These are phyloP conservation scores for Phalloptychus januarius DNA, from an alignment of 2,797 vertebrate species.

Conservation along the genomic window DNA sequence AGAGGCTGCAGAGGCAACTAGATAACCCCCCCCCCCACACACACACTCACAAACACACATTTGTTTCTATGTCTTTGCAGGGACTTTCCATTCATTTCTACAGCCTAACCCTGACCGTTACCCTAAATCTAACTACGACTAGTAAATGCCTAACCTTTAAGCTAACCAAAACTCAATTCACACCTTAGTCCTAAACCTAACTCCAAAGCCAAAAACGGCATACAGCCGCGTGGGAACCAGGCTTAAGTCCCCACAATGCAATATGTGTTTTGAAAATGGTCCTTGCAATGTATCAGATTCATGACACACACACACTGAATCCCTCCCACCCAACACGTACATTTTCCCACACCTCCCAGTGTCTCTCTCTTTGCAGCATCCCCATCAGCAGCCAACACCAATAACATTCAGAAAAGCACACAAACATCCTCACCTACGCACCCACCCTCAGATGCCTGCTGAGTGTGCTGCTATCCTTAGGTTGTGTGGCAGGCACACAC, in stretches of 20 bases:
- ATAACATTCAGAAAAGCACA: conserved; percentile 35
- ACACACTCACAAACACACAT: conserved; percentile 6
- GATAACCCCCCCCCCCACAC: conserved; percentile 55
- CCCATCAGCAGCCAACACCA: conserved; percentile 40
- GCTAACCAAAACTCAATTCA: too few relatives aligned
- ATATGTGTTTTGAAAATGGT: too few relatives aligned
- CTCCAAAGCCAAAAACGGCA: too few relatives aligned
- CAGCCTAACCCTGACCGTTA: too few relatives aligned
- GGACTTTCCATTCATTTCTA: too few relatives aligned
- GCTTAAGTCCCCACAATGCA: too few relatives aligned
- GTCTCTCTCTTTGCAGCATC: conserved; percentile 22
- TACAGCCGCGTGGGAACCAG: too few relatives aligned
- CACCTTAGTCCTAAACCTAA: too few relatives aligned
- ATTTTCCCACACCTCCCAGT: conserved; percentile 13
- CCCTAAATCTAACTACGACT: too few relatives aligned
- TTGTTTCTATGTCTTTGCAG: neutral
- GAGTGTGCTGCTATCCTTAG: conserved; percentile 50
- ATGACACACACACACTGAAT: neutral
- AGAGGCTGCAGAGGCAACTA: conserved; percentile 71
- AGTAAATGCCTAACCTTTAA: too few relatives aligned
- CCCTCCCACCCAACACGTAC: neutral
- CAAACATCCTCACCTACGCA: conserved; percentile 44
- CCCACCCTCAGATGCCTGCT: conserved; percentile 31
- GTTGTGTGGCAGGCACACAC: conserved; percentile 35
- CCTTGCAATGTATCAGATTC: too few relatives aligned